Evolutionary conservation across 2,888 invertebrate genomes (phyloP).

Genomic region (Onthophagus sagittarius): DNA sequence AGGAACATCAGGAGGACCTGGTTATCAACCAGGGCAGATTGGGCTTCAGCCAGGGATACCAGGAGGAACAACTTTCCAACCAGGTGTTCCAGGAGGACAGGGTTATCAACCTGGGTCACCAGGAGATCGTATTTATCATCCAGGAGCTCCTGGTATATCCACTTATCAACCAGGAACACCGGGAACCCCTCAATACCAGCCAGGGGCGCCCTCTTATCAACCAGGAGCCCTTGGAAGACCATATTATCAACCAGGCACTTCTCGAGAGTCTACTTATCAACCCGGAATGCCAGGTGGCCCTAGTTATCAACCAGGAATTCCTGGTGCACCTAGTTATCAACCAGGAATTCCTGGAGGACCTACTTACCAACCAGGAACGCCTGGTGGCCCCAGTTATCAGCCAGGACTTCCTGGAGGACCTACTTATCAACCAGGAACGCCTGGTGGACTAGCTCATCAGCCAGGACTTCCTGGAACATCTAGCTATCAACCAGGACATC

Average conservation of each 20-base stretch:
- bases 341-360: no score
- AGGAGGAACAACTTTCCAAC: neutral
- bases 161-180: neutral
- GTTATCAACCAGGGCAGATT: neutral
- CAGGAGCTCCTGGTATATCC: constrained; percentile 15
- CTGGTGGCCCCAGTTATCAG: no score
- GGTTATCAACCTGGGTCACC: constrained; percentile 21
- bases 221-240: constrained; percentile 20
- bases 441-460: neutral
- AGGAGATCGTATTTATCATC: constrained; percentile 22
- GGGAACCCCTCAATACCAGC: neutral
- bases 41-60: constrained; percentile 2
- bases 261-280: constrained; percentile 15
- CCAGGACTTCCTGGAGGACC: no score
- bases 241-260: constrained; percentile 2
- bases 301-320: no score
- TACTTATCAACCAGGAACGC: no score
- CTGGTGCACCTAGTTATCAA: no score
- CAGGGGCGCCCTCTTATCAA: neutral
- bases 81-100: constrained; percentile 24
- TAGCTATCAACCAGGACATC: constrained; percentile 7
- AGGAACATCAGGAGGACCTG: neutral
- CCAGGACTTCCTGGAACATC: constrained; percentile 19
- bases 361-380: no score
- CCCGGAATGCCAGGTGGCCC: no score